A percentile compares a stretch with the other conserved stretches of the same genome.
phyloP scores from a whole-genome alignment of 2,113 vertebrate species.

The Pterocles gutturalis region DNA sequence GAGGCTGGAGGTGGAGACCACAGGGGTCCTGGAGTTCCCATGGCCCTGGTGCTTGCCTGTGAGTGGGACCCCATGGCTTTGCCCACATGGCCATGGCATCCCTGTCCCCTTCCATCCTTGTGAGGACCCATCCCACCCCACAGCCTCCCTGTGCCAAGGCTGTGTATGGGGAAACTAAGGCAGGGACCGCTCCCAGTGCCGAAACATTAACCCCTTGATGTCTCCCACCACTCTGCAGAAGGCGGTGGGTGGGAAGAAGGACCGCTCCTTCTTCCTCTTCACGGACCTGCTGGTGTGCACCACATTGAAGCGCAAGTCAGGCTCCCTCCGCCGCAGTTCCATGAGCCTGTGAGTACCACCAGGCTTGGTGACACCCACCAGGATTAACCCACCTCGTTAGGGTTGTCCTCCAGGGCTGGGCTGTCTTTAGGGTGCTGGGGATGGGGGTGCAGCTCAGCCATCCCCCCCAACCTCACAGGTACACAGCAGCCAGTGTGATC shows the following conservation, averaged over 20 bases:
- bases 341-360: constrained; percentile 91
- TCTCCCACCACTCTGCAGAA: constrained; percentile 79
- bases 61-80: neutral
- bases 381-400: accelerated
- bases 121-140: neutral
- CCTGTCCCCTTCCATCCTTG: neutral
- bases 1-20: neutral
- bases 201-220: neutral
- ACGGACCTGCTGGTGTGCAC: constrained; percentile 96
- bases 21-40: neutral
- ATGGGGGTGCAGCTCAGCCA: neutral
- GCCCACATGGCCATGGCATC: accelerated
- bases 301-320: constrained; percentile 95
- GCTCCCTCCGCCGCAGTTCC: constrained; percentile 95
- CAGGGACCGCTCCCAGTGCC: neutral
- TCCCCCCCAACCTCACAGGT: constrained; percentile 70
- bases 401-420: neutral
- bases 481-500: constrained; percentile 93
- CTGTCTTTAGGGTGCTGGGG: neutral
- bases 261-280: constrained; percentile 98
- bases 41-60: neutral
- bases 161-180: neutral
- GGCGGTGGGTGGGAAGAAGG: constrained; percentile 93
- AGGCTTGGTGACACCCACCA: neutral
- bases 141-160: neutral